These are phyloP conservation scores for Adelognathus sp. DNA, from an alignment of 2,888 invertebrate genomes.

Conservation along the genomic window DNA sequence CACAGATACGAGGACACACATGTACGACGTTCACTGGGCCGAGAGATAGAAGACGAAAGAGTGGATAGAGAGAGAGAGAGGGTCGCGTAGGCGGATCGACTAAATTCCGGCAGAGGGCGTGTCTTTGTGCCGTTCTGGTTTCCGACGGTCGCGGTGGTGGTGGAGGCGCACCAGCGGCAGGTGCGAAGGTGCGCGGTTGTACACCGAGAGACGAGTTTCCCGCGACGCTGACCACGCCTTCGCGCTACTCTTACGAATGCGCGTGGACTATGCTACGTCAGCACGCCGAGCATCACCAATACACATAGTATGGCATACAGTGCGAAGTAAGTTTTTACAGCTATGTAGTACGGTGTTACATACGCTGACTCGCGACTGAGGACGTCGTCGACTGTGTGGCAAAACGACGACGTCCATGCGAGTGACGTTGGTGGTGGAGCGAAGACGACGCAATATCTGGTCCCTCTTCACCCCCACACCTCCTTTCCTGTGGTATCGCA, in stretches of 20 bases:
- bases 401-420: slow-evolving; percentile 62
- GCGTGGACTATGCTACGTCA: slow-evolving; percentile 54
- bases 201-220: slow-evolving; percentile 41
- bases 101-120: slow-evolving; percentile 78
- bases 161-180: slow-evolving; percentile 70
- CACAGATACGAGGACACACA: slow-evolving; percentile 1
- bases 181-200: slow-evolving; percentile 79
- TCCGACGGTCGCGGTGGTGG: slow-evolving; percentile 36
- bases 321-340: background rate
- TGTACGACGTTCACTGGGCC: slow-evolving; percentile 35
- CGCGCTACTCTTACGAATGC: slow-evolving; percentile 52
- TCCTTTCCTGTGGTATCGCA: slow-evolving; percentile 15
- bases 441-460: slow-evolving; percentile 65
- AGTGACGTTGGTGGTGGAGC: slow-evolving; percentile 29
- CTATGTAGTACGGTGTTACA: background rate
- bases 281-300: slow-evolving; percentile 23
- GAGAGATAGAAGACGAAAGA: slow-evolving; percentile 51
- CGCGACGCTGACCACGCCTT: slow-evolving; percentile 77
- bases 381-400: slow-evolving; percentile 60
- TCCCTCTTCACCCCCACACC: slow-evolving; percentile 56
- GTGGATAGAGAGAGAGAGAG: too few species aligned
- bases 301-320: slow-evolving; percentile 14
- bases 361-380: slow-evolving; percentile 29
- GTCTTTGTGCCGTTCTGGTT: slow-evolving; percentile 73
- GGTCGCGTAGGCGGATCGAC: slow-evolving; percentile 72